Evolutionary conservation across 2,888 invertebrate species (phyloP), one percentile per base, ranked within the genome.

Genomic region (Melinopterus prodromus): DNA sequence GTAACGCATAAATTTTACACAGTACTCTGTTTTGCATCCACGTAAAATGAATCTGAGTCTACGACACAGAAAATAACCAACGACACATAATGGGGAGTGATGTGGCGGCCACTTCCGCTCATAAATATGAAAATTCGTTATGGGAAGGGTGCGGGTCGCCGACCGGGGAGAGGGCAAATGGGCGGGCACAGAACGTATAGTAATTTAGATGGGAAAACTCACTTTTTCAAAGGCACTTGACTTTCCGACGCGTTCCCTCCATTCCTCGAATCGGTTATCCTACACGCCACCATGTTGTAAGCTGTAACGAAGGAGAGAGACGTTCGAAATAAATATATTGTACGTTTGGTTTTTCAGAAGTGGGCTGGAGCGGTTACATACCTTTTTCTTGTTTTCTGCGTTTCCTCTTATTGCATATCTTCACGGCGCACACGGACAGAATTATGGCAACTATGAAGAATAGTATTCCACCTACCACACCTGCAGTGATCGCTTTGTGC

Each of bases 171-270:
- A 53, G 53, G 53, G 53, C 53, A 6, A 7, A 12, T 12, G 5
- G 53, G 53, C 7, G 53, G 53, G 53, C 9, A 53, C 53, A 53
- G 9, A 53, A 53, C 53, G 53, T 53, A 53, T 53, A 53, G 12
- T 53, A 53, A 53, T 76, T 38, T 79, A 78, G 38, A 78, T 70
- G 78, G 36, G 53, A 53, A 26, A 70, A 81, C 97, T 97, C 92
- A 98, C 98, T 97, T 97, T 94, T 97, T 97, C 94, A 97, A 96
- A 96, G 97, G 97, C 96, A 98, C 96, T 94, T 96, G 96, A 94
- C 97, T 97, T 94, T 96, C 93, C 90, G 94, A 93, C 90, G 92
- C 92, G 90, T 92, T 90, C 88, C 92, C 91, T 88, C 97, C 97
- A 91, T 97, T 97, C 91, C 97, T 95, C 88, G 96, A 94, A 91